Evolutionary conservation across 2,113 vertebrate species (phyloP).

Genomic region (Saguinus imperator): DNA sequence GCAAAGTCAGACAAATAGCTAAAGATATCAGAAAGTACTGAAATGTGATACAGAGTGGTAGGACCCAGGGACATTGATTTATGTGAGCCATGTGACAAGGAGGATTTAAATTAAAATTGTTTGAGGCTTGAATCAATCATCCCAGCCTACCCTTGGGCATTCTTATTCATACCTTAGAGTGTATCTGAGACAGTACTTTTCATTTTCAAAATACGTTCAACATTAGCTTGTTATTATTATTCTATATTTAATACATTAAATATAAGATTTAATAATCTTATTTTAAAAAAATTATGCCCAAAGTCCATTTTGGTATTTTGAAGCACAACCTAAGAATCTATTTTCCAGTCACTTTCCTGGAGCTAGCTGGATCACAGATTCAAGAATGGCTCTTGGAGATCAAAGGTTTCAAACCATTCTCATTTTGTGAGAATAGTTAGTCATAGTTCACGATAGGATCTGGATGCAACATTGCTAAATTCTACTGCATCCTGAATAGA

Average conservation of each 20-base stretch:
- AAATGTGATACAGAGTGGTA: not conserved
- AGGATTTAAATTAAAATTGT: slow-evolving; percentile 33
- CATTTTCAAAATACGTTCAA: slow-evolving; percentile 9
- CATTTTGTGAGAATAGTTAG: not conserved
- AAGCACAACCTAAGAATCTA: not conserved
- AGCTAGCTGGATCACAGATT: not conserved
- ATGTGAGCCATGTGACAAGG: not conserved
- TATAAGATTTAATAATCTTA: not conserved
- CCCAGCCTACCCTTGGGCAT: not conserved
- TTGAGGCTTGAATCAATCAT: not conserved
- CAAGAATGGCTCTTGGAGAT: not conserved
- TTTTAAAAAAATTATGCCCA: not conserved
- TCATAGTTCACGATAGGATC: not conserved
- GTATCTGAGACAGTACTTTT: not conserved
- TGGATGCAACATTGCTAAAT: not conserved
- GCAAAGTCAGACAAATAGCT: not conserved
- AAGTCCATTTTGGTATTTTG: not conserved
- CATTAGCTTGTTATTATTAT: not conserved
- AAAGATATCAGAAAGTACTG: not conserved
- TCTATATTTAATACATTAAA: not conserved
- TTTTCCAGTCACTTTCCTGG: not conserved
- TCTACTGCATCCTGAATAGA: not conserved
- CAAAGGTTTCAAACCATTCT: not conserved
- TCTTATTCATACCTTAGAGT: not conserved
- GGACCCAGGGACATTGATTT: not conserved